These are phyloP conservation scores for Allygus modestus DNA, from an alignment of 2,888 invertebrate genomes.

Conservation along the genomic window DNA sequence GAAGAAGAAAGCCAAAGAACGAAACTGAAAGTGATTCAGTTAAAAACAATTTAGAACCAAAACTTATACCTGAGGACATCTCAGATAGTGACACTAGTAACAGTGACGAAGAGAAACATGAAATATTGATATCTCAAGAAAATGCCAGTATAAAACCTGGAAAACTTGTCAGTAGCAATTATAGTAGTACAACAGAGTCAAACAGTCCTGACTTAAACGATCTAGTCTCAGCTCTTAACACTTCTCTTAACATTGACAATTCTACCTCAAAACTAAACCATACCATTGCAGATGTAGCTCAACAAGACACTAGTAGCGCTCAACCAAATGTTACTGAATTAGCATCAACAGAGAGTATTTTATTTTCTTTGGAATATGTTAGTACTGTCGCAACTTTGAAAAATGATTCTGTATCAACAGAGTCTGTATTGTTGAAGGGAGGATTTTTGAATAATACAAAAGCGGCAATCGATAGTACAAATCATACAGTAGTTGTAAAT, in stretches of 20 bases:
- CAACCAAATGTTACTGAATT: constrained; percentile 14
- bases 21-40: constrained; percentile 20
- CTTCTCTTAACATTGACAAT: neutral
- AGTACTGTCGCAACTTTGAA: neutral
- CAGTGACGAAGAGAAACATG: constrained; percentile 52
- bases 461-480: neutral
- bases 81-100: neutral
- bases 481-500: neutral
- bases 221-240: neutral
- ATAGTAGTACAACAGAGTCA: neutral
- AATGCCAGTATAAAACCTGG: constrained; percentile 47
- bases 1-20: constrained; percentile 50
- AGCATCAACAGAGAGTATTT: neutral
- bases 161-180: constrained; percentile 6
- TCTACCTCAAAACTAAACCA: neutral
- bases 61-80: neutral
- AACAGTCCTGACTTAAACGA: neutral
- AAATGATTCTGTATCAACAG: constrained; percentile 12
- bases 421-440: neutral
- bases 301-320: constrained; percentile 3
- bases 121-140: constrained; percentile 61
- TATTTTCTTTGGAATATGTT: neutral
- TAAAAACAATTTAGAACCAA: neutral
- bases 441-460: constrained; percentile 36
- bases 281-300: neutral